Conservation (phyloP, 2,797 vertebrate species). For the Poeciliopsis paucimaculata region DNA sequence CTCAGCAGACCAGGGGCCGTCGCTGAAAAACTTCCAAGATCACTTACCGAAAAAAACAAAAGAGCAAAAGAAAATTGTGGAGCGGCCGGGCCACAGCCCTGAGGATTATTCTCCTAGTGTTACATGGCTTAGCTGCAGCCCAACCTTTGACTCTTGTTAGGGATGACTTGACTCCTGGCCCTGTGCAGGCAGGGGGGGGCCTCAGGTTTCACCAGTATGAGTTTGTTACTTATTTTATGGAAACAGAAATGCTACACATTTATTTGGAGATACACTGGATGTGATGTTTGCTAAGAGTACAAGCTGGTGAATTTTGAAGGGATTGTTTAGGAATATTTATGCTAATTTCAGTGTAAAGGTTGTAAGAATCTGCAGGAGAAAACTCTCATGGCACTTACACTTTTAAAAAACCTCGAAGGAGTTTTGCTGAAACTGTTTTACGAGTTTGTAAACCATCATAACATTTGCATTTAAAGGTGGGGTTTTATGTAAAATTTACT, state of each 20-base stretch:
- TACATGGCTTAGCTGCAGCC: slow-evolving; percentile 74
- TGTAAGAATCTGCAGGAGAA: neutral
- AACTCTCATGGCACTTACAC: neutral
- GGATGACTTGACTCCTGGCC: slow-evolving; percentile 67
- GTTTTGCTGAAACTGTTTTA: neutral
- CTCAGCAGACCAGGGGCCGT: slow-evolving; percentile 38
- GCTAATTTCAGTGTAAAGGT: neutral
- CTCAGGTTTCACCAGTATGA: neutral
- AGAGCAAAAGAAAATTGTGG: slow-evolving; percentile 42
- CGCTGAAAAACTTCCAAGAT: slow-evolving; percentile 56
- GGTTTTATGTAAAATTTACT: no score
- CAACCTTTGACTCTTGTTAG: slow-evolving; percentile 72
- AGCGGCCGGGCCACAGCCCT: slow-evolving; percentile 38
- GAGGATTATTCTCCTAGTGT: slow-evolving; percentile 77
- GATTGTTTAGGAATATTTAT: neutral
- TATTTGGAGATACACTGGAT: neutral
- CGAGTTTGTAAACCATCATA: neutral
- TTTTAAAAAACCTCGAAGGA: neutral
- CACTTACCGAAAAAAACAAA: slow-evolving; percentile 66
- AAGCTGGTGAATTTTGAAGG: neutral
- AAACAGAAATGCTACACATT: neutral
- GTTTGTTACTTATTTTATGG: neutral
- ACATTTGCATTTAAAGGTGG: neutral
- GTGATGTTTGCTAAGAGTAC: neutral
- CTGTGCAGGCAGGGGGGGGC: slow-evolving; percentile 25